phyloP scores from a whole-genome alignment of 2,797 vertebrate species.

The Salmo trutta region DNA sequence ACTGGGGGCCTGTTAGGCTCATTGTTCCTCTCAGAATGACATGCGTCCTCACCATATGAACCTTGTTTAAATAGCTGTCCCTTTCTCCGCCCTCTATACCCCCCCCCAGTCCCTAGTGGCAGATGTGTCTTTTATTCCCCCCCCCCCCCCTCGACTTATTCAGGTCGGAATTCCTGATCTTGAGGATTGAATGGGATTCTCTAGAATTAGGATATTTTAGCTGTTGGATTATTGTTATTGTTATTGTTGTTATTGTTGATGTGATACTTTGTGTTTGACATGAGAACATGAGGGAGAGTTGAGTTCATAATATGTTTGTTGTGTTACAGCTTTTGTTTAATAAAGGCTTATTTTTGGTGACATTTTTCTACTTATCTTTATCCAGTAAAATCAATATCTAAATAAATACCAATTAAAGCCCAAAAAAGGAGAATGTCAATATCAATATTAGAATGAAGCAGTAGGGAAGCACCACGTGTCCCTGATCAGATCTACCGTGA shows the following conservation, averaged over 20 bases:
- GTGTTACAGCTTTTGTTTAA: not conserved
- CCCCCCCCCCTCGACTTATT: not conserved
- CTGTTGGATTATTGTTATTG: not conserved
- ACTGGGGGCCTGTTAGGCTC: conserved; percentile 65
- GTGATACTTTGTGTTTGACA: not conserved
- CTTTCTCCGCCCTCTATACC: not conserved
- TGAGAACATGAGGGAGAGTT: not conserved
- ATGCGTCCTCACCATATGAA: conserved; percentile 63
- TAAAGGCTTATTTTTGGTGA: conserved; percentile 1
- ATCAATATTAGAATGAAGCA: too few species aligned
- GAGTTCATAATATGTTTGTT: not conserved
- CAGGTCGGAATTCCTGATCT: not conserved
- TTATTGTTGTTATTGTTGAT: not conserved
- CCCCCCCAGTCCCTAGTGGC: conserved; percentile 47
- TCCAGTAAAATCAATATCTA: too few species aligned
- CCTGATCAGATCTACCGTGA: too few species aligned
- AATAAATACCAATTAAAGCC: too few species aligned
- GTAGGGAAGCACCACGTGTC: too few species aligned
- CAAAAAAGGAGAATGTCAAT: too few species aligned
- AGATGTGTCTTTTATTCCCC: not conserved
- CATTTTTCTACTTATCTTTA: conserved; percentile 78
- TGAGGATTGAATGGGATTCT: not conserved
- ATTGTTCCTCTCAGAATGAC: conserved; percentile 66
- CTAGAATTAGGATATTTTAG: not conserved
- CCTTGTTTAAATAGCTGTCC: conserved; percentile 74